Evolutionary conservation across 2,888 invertebrate species (phyloP), one percentile per base, ranked within the genome.

Genomic region (Pseudanteris insignis): DNA sequence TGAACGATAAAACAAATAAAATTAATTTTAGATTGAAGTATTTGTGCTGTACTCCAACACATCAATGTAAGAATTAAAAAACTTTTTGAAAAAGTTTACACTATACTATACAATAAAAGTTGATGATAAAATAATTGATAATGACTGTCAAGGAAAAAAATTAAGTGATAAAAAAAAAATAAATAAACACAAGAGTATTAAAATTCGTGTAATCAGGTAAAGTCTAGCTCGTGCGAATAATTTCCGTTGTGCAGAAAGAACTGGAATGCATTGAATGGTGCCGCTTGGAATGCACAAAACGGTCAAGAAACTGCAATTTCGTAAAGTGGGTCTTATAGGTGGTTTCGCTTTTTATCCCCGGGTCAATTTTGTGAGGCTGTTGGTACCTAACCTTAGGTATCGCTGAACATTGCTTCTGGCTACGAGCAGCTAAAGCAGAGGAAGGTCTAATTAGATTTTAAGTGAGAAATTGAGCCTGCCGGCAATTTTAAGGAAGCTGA

Each of bases 401-500:
- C 59, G 60, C 48, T 53, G 53, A 38, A 50, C 40, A 11, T 32
- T 55, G 54, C 57, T 44, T 14, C 59, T 32, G 65, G 64, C 69
- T 61, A 65, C 66, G 69, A 57, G 64, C 66, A 63, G 64, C 67
- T 58, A 64, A 50, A 63, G 67, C 59, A 65, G 55, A 70, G 68
- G 70, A 71, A 74, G 73, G 73, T 75, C 76, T 77, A 78, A 79
- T 78, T 79, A 77, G 75, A 76, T 76, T 77, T 77, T 77, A 78
- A 78, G 77, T 78, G 78, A 77, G 78, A 78, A 78, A 79, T 78
- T 77, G 77, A 75, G 76, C 78, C 78, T 73, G 76, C 74, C 72
- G 75, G 78, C 78, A 78, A 79, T 78, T 78, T 79, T 78, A 77
- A 77, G 78, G 79, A 79, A 79, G 78, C 77, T 74, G 76, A 76